Conservation (phyloP, 1,140 invertebrate species). For the Nymphalis io region DNA sequence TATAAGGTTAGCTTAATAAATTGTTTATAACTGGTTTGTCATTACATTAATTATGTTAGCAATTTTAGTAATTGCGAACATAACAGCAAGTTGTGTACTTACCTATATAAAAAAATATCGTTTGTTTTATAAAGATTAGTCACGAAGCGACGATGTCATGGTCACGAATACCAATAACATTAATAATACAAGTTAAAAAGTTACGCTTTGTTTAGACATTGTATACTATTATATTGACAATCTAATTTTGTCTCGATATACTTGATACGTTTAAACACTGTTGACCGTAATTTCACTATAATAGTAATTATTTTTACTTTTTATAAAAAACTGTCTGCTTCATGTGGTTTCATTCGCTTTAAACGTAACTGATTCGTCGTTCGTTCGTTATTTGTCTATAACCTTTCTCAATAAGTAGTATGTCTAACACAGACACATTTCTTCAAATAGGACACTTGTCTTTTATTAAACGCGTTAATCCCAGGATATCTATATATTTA, state of each 20-base stretch:
- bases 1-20: background rate
- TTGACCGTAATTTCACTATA: background rate
- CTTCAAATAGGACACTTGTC: no score
- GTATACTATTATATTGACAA: background rate
- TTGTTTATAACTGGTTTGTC: slow-evolving; percentile 9
- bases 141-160: slow-evolving; percentile 21
- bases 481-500: no score
- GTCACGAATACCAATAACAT: slow-evolving; percentile 28
- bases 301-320: background rate
- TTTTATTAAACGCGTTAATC: no score
- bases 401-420: no score
- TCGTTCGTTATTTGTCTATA: no score
- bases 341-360: no score
- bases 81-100: slow-evolving; percentile 17
- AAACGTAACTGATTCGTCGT: no score
- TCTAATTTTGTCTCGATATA: background rate
- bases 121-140: slow-evolving; percentile 32
- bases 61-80: no score
- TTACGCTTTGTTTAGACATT: slow-evolving; percentile 9
- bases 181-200: background rate
- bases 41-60: background rate
- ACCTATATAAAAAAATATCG: slow-evolving; percentile 16
- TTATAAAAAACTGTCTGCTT: background rate
- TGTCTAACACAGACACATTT: no score
- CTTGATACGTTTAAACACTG: background rate